A percentile compares a stretch with the other conserved stretches of the same genome.
Evolutionary conservation across 2,888 invertebrate genomes (phyloP).

Genomic region (Coenonympha arcania): DNA sequence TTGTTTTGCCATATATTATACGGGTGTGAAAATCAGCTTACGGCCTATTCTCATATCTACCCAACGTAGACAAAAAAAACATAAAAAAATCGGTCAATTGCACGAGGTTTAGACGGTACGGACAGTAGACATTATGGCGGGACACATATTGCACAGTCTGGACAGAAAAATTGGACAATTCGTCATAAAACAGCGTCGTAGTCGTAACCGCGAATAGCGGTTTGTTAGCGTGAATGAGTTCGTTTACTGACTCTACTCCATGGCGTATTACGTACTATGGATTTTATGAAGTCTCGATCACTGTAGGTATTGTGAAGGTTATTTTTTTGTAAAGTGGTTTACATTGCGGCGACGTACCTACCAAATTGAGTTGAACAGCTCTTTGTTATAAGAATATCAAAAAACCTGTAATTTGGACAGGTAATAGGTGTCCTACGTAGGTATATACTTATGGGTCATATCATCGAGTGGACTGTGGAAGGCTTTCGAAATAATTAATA

Average conservation of each 20-base stretch:
- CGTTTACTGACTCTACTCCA: conserved; percentile 61
- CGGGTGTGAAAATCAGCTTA: too few species aligned
- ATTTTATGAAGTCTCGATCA: conserved; percentile 40
- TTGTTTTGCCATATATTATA: too few species aligned
- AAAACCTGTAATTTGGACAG: too few species aligned
- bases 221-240: conserved; percentile 60
- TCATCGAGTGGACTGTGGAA: too few species aligned
- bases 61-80: background rate
- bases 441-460: too few species aligned
- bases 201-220: conserved; percentile 59
- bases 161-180: conserved; percentile 30
- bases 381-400: too few species aligned
- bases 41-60: too few species aligned
- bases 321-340: background rate
- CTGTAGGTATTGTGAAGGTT: background rate
- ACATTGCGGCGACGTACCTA: too few species aligned
- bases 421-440: too few species aligned
- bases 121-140: background rate
- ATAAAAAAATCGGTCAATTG: background rate
- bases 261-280: conserved; percentile 48
- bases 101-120: background rate
- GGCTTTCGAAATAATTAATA: too few species aligned
- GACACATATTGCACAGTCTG: conserved; percentile 8
- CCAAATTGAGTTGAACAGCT: too few species aligned
- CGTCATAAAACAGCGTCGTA: conserved; percentile 42